Percentiles rank a stretch among this genome's conserved stretches.
Conservation (phyloP, 2,113 vertebrate species). For the Bostrychus sinensis region DNA sequence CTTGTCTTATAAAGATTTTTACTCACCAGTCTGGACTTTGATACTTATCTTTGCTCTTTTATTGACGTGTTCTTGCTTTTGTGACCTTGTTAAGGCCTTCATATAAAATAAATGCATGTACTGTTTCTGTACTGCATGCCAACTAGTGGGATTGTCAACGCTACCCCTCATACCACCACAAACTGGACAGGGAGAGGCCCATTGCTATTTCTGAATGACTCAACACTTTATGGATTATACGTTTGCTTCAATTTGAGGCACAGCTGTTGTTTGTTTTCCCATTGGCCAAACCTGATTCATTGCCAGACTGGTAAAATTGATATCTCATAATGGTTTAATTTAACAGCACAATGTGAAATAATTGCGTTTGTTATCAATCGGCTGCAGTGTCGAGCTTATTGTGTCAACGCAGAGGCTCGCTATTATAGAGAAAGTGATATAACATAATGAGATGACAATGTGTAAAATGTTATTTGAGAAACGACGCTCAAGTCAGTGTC, state of each 20-base stretch:
- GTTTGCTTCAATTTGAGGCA: constrained; percentile 8
- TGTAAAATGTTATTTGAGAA: constrained; percentile 41
- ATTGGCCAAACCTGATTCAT: constrained; percentile 14
- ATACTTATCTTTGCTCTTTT: not conserved
- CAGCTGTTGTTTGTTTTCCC: constrained; percentile 22
- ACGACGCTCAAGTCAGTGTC: constrained; percentile 27
- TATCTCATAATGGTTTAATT: constrained; percentile 19
- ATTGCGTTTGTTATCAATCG: constrained; percentile 31
- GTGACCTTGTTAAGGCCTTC: not conserved
- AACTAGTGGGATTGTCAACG: not conserved
- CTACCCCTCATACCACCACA: not conserved
- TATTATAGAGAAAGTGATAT: constrained; percentile 32
- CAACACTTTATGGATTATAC: not conserved
- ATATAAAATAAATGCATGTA: not conserved
- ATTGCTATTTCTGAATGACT: not conserved
- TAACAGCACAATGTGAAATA: constrained; percentile 25
- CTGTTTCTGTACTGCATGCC: not conserved
- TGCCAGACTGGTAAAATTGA: constrained; percentile 25
- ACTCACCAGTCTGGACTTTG: not conserved
- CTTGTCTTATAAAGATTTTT: not conserved
- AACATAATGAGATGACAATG: constrained; percentile 46
- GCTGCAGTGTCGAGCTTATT: constrained; percentile 13
- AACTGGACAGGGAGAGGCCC: not conserved
- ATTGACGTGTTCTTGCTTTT: not conserved
- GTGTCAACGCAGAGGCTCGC: constrained; percentile 12